Base-by-base conservation (phyloP, 2,113 vertebrate genomes). In the Manacus vitellinus region DNA sequence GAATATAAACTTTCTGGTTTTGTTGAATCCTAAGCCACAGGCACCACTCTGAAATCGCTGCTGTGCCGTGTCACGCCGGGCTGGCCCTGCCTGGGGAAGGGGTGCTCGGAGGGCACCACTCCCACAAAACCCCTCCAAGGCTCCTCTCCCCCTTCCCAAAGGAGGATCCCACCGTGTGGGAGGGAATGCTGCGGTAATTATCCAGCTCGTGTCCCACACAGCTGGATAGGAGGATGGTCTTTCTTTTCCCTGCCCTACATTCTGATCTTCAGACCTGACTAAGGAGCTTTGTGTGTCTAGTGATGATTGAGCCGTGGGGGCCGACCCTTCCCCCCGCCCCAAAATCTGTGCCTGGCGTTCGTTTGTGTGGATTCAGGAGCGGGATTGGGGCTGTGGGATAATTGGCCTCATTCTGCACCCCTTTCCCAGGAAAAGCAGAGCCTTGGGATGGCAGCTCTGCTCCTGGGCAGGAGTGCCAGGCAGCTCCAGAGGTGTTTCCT, bases 191-290 rank as follows among this genome's bases (percentile, higher is more conserved):
- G 49, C 3, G 3, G 7, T 56, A 5, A 51, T 79, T 49, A 14
- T 27, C 4, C 56, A 56, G 61, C 80, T 52, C 2, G 15, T 82
- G 87, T 78, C 92, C 93, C 93, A 24, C 73, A 5, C 94, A 88
- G 92, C 92, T 85, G 92, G 81, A 9, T 4, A 15, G 67, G 49
- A 80, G 82, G 82, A 63, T 30, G 92, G 51, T 51, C 59, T 63
- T 56, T n/a, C 85, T 89, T 77, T 28, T 47, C 73, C 85, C 83
- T 97, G 94, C 90, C 95, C 94, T 94, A 68, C 92, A 78, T 55
- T 21, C 27, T 28, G 85, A 37, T 90, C 85, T 93, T 30, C 88
- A 89, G 92, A 15, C 44, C 92, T 93, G 61, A 0, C 82, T 90
- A 87, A 94, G 94, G 92, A 96, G 96, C 95, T 95, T 72, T 92